phyloP scores from a whole-genome alignment of 2,797 vertebrate genomes.

The Masticophis lateralis region DNA sequence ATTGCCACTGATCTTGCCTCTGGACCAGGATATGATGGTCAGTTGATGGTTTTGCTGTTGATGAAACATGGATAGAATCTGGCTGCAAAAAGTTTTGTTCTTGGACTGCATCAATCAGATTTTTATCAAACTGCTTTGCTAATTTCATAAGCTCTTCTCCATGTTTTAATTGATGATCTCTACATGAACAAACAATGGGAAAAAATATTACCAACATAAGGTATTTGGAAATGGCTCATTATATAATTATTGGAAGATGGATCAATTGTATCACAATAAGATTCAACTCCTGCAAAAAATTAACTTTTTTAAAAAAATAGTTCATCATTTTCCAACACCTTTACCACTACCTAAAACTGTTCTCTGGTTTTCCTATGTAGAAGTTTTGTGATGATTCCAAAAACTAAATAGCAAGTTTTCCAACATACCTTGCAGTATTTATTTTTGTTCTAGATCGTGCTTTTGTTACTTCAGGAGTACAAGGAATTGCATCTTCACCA shows the following conservation, averaged over 20 bases:
- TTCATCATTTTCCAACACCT: neutral
- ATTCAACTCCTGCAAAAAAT: neutral
- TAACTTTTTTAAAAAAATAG: neutral
- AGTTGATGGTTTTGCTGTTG: neutral
- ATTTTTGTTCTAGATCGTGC: slow-evolving; percentile 57
- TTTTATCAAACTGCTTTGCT: slow-evolving; percentile 91
- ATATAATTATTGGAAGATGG: neutral
- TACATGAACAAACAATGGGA: neutral
- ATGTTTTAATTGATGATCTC: slow-evolving; percentile 70
- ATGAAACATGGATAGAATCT: neutral
- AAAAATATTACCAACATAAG: neutral
- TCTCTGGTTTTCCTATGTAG: neutral
- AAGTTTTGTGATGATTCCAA: neutral
- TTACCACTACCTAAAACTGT: neutral
- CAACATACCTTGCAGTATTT: slow-evolving; percentile 1
- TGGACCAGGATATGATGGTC: slow-evolving; percentile 26
- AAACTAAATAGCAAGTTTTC: neutral
- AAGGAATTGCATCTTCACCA: slow-evolving; percentile 82
- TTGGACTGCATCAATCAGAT: slow-evolving; percentile 80
- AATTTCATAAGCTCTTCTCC: slow-evolving; percentile 86
- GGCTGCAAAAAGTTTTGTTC: slow-evolving; percentile 48
- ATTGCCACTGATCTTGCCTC: neutral
- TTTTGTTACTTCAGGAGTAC: slow-evolving; percentile 76
- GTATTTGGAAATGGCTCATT: neutral
- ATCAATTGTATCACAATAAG: neutral